Base-by-base conservation (phyloP, 2,113 vertebrate genomes). In the Chauna torquata region DNA sequence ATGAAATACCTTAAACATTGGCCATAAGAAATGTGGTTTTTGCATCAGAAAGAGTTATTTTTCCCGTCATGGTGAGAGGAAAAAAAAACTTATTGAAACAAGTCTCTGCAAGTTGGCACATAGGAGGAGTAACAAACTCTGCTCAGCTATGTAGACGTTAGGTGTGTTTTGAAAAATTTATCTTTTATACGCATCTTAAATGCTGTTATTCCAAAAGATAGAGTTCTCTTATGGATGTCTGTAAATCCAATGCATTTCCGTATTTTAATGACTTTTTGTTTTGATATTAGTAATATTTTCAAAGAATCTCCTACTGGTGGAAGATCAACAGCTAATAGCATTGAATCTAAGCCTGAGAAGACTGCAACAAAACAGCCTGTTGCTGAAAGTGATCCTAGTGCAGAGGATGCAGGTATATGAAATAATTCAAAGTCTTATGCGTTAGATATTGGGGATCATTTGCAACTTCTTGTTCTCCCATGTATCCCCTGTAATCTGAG, bases 81-180 rank as follows among this genome's bases (percentile, higher is more conserved):
- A 57, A 9, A 36, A 57, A 15, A 18, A 20, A 17, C n/a, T 16
- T 5, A 6, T 1, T 32, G 49, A 61, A 71, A 16, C 7, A 11
- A 19, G 16, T 25, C 25, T 50, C 5, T 15, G 1, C 4, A 0
- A 0, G 0, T 4, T 32, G 55, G 12, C 5, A 2, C 1, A 0
- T 8, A 7, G 78, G 64, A 32, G 6, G 50, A 32, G 34, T 10
- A 58, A 15, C 7, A 28, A 24, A 10, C 25, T 22, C n/a, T 54
- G 76, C 49, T 54, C 47, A 22, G 38, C 40, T 74, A 3, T 50
- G 17, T 52, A 69, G 7, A 1, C 5, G 74, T 54, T 23, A 32
- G 25, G 20, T 9, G 25, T 6, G 11, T 34, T 19, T 52, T 30
- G 68, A 47, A 69, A 27, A 71, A 16, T 25, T 42, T 17, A 0